Base-by-base conservation (phyloP, 2,888 invertebrate genomes). In the Gryllus longicercus region DNA sequence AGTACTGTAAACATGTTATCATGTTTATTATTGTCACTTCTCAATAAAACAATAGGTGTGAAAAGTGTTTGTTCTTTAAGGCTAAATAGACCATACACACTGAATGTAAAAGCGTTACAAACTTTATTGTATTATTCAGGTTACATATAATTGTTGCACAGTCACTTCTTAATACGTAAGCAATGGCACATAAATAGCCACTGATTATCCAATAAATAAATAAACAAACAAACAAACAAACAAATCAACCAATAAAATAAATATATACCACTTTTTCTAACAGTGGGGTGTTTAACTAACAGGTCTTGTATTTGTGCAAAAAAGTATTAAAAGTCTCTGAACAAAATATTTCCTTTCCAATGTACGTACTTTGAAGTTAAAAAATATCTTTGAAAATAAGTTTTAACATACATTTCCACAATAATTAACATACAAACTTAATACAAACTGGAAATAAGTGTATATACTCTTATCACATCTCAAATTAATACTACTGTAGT, bases 71-170 rank as follows among this genome's bases (percentile, higher is more conserved):
- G 38, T 38, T 14, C 63, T 63, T 14, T n/a, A 63, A 63, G 63
- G 63, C 63, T 63, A 18, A 63, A 63, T 63, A 63, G 63, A 63
- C n/a, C 14, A 63, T 63, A 63, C 63, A 63, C 63, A 63, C n/a
- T 63, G 14, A 63, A 63, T 63, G 63, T n/a, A 63, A 18, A 63
- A 63, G 16, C n/a, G n/a, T 63, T 63, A 63, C 63, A 63, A 38
- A 63, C 63, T 63, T 63, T 63, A 63, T 63, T 63, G 14, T 63
- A n/a, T 63, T 63, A 63, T 18, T 18, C n/a, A 63, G 14, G 12
- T 14, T 63, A 63, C 63, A 63, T 63, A 63, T 63, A 63, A 63
- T 63, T 63, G n/a, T 63, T 18, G 63, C 63, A 63, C 63, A 63
- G n/a, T 63, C n/a, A 63, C n/a, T 14, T 63, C 10, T 12, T 18